Percentiles rank a stretch among this genome's conserved stretches.
Conservation (phyloP, 2,888 invertebrate genomes). For the Aleiodes leptofemur region DNA sequence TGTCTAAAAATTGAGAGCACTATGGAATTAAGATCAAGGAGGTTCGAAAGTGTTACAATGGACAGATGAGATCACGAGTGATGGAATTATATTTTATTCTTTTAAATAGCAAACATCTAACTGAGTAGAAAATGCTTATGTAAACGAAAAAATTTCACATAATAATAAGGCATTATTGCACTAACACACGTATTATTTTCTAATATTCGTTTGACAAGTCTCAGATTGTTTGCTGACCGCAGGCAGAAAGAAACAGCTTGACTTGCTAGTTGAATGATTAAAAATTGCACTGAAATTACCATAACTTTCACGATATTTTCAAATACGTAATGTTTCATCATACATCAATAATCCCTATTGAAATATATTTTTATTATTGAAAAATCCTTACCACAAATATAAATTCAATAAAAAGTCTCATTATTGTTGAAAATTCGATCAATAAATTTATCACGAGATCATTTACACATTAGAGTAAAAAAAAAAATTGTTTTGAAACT, state of each 20-base stretch:
- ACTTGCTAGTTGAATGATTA: not conserved
- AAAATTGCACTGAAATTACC: not conserved
- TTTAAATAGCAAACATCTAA: not conserved
- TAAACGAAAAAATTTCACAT: conserved; percentile 6
- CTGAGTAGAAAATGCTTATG: not conserved
- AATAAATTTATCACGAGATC: conserved; percentile 1
- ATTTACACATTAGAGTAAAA: not conserved
- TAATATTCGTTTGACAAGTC: conserved; percentile 8
- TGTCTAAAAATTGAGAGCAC: not conserved
- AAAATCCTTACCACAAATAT: conserved; percentile 11
- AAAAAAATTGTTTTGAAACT: not conserved
- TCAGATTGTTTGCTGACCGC: conserved; percentile 10
- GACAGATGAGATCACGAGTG: conserved; percentile 16
- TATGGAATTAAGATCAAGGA: conserved; percentile 16
- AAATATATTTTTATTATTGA: not conserved
- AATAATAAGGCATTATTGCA: not conserved
- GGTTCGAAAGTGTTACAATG: conserved; percentile 16
- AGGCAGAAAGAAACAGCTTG: not conserved
- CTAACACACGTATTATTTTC: conserved; percentile 15
- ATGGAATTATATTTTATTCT: not conserved
- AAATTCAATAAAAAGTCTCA: not conserved
- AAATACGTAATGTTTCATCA: not conserved
- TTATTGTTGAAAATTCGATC: not conserved
- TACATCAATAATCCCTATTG: conserved; percentile 1
- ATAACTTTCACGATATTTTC: conserved; percentile 24